Base-by-base conservation (phyloP, 2,113 vertebrate genomes). In the Noturus placidus region DNA sequence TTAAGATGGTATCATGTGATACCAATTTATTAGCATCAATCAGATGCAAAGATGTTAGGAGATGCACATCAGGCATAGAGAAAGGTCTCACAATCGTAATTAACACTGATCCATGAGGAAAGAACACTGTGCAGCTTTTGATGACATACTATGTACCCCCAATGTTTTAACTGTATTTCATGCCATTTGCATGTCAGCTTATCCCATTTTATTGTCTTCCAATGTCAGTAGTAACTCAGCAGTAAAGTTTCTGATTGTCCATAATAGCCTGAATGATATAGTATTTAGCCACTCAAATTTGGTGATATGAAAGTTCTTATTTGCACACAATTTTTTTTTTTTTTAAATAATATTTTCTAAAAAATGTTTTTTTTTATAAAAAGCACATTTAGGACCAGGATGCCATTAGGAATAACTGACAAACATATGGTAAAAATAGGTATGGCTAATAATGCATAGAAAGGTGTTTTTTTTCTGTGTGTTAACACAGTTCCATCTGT, bases 11-110 rank as follows among this genome's bases (percentile, higher is more conserved):
- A 86, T 61, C 87, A 91, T 89, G 89, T 86, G 87, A 88, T 84
- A 91, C 91, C 91, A 87, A 93, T 91, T 90, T 87, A 93, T 93
- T 92, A 90, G 83, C 88, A 92, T 93, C 87, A 91, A 85, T 86
- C 86, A 83, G 85, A 88, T 88, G 91, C 88, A 89, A 87, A 33
- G 59, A 86, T 27, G 30, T 56, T 79, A 87, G 91, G 88, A 87
- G 93, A 94, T 93, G 83, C 92, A 91, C 91, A 90, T 87, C 87
- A 79, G 82, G 86, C 79, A 89, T 11, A 83, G 67, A 79, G 59
- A 70, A 77, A 67, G 61, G 54, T 50, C 69, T 86, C 57, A 83
- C 76, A 27, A 82, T 80, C 83, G 52, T 25, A 20, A 63, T n/a
- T 79, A 54, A 70, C 82, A 52, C 50, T 35, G 14, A 70, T 42